Evolutionary conservation across 2,113 vertebrate genomes (phyloP), one percentile per base, ranked within the genome.

Genomic region (Osmerus eperlanus): DNA sequence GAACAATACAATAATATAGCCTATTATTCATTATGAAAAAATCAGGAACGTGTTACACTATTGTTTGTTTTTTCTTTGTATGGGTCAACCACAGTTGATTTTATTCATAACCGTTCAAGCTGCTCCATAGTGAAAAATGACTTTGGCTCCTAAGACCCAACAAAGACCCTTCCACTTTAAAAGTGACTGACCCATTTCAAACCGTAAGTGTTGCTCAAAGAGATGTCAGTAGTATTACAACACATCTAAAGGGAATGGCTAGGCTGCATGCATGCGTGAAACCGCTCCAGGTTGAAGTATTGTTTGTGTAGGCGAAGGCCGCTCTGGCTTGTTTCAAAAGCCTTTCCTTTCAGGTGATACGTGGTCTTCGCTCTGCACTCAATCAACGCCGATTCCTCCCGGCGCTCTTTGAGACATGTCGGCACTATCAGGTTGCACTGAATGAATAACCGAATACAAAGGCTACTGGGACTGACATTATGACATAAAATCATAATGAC

Each of bases 181-280:
- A 56, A 56, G 55, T 73, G 68, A 25, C 14, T 76, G 77, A 77
- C 79, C 3, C 25, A 12, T 13, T 72, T 53, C 72, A 73, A 69
- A 68, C 59, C 21, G 58, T 78, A 67, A 58, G 67, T 77, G 77
- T 70, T 65, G 77, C 75, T 73, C 78, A 81, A 14, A 47, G 54
- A 67, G 61, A 56, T 58, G 66, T 68, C 68, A 62, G 69, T 56
- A 55, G 54, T 23, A 68, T 52, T 9, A 5, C 7, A 2, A 47
- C 41, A 47, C 41, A 47, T 47, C 65, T 41, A 73, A 15, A 32
- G 71, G 58, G 74, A 83, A 81, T 70, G 75, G 82, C 60, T 74
- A 2, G 65, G 69, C 71, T 78, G 79, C 86, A 74, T 65, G 73
- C 85, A 72, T 78, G 84, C 55, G 74, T 81, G 71, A 71, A 55